A percentile compares a stretch with the other conserved stretches of the same genome.
These are phyloP conservation scores for Eulacestoma nigropectus DNA, from an alignment of 2,113 vertebrate genomes.

Conservation along the genomic window DNA sequence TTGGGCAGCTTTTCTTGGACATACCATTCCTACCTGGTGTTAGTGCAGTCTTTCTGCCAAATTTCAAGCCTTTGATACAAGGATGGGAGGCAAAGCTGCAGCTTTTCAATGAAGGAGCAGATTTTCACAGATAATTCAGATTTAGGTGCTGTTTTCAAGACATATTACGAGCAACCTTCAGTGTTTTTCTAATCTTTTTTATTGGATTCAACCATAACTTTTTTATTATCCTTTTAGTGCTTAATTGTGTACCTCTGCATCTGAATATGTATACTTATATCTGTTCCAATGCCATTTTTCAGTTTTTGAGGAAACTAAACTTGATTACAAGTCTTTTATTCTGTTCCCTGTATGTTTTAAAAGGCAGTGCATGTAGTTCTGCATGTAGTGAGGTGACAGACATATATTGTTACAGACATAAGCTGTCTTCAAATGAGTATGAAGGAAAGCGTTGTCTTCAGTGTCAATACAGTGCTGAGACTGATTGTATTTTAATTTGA, in stretches of 20 bases:
- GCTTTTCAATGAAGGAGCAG: not conserved
- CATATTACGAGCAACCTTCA: not conserved
- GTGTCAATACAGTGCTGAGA: not conserved
- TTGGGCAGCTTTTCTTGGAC: not conserved
- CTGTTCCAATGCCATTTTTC: not conserved
- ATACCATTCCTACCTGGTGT: not conserved
- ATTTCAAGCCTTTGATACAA: not conserved
- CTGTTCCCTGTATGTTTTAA: not conserved
- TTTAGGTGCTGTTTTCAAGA: not conserved
- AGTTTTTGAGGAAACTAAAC: not conserved
- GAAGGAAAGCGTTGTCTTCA: not conserved
- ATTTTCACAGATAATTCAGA: not conserved
- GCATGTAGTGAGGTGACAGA: not conserved
- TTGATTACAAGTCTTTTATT: not conserved
- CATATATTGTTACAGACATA: not conserved
- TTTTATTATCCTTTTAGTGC: not conserved
- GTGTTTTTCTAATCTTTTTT: not conserved
- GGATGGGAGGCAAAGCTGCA: not conserved
- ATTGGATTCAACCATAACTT: not conserved
- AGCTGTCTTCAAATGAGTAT: not conserved
- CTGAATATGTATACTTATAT: not conserved
- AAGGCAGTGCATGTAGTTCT: not conserved
- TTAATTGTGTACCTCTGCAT: not conserved
- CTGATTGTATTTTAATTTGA: constrained; percentile 49
- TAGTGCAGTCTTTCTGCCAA: not conserved